These are phyloP conservation scores for Syngnathus rostellatus DNA, from an alignment of 2,797 vertebrate species.

Conservation along the genomic window DNA sequence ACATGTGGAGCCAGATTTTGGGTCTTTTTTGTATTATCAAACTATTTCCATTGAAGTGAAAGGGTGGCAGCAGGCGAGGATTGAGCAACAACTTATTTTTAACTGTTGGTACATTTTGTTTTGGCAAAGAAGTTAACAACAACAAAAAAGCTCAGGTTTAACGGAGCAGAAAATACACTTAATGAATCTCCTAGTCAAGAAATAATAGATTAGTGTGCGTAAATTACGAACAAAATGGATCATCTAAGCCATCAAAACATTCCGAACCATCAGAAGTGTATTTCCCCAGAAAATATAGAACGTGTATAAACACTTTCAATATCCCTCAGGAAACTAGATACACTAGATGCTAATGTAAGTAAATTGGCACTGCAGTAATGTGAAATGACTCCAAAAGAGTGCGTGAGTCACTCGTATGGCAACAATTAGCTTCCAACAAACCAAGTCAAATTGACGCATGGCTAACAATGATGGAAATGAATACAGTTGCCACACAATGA, in stretches of 20 bases:
- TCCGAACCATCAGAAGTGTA: neutral
- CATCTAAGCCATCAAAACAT: neutral
- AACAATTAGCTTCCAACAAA: constrained; percentile 4
- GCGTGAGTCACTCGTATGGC: neutral
- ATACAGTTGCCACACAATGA: constrained; percentile 2
- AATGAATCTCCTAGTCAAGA: neutral
- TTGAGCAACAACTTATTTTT: constrained; percentile 6
- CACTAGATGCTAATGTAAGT: neutral
- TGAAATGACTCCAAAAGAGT: neutral
- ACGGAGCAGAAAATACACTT: neutral
- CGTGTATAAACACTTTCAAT: neutral
- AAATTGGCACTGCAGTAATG: neutral
- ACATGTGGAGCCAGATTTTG: neutral
- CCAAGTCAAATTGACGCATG: neutral
- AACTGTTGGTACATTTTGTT: neutral
- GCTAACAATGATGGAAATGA: constrained; percentile 5
- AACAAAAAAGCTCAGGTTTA: neutral
- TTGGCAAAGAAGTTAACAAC: neutral
- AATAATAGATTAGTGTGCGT: neutral
- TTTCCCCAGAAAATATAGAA: neutral
- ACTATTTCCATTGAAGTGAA: neutral
- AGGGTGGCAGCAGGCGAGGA: neutral
- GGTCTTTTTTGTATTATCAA: neutral
- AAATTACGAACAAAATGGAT: neutral
- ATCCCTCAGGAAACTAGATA: neutral